Conservation (phyloP, 2,888 invertebrate genomes). For the Hydrotaea cyrtoneurina region DNA sequence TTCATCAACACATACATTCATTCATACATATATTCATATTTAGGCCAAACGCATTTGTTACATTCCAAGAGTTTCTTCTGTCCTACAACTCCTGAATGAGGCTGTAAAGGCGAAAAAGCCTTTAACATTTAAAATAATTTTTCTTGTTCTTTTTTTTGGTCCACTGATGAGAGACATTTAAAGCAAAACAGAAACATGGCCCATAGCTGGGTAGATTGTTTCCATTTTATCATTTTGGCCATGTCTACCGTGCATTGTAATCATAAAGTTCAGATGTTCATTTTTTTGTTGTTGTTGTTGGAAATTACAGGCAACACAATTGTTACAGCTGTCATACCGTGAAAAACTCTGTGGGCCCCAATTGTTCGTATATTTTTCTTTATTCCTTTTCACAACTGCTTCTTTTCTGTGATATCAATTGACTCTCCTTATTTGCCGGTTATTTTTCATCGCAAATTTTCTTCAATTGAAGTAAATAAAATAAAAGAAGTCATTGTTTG, state of each 20-base stretch:
- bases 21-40: conserved; percentile 4
- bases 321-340: background rate
- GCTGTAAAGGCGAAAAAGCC: background rate
- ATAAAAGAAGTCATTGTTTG: background rate
- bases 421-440: background rate
- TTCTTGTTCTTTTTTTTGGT: background rate
- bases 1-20: background rate
- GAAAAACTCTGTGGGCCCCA: background rate
- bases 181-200: background rate
- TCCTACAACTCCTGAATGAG: background rate
- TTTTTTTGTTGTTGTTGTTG: background rate
- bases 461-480: background rate
- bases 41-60: conserved; percentile 32
- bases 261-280: conserved; percentile 41
- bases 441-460: background rate
- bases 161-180: background rate
- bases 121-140: background rate
- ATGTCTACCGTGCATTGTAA: conserved; percentile 46
- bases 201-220: background rate
- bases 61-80: background rate
- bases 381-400: background rate
- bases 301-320: background rate
- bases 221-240: background rate
- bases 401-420: background rate
- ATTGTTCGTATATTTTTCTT: background rate